Evolutionary conservation across 2,113 vertebrate species (phyloP), one percentile per base, ranked within the genome.

Genomic region (Gallinago paraguaiae): DNA sequence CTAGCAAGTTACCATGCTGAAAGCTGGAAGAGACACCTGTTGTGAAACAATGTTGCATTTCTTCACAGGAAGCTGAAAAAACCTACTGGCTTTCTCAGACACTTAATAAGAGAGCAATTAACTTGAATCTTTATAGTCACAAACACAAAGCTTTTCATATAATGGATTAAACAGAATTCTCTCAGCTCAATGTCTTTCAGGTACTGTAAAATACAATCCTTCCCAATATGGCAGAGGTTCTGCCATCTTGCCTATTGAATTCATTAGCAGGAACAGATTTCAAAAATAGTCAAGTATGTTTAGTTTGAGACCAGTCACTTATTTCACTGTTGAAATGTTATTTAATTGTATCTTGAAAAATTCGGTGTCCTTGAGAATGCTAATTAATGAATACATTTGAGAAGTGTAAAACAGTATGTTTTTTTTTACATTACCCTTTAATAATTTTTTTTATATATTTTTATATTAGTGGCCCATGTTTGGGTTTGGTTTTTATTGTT

Each of bases 321-420:
- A 57, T 80, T 85, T 95, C 31, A 65, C 3, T 7, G 12, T 45
- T 87, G 28, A 70, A 72, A 43, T 3, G 2, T 59, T n/a, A 57
- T 80, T 48, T 37, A 72, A 37, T 24, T 57, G 2, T 41, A 25
- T 46, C 22, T 31, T 68, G 33, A 72, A 94, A 71, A 50, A 8
- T 7, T 57, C 17, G 22, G 2, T 70, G 35, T 53, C 41, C 12
- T 61, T 77, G 9, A 80, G 22, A 72, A 76, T 61, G 39, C 12
- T 68, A 51, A 65, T 35, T 75, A 60, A 27, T 0, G 0, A 76
- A 53, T 2, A 23, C 1, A 3, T 64, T 71, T 46, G n/a, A 86
- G 30, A 83, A 70, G 0, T 2, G 2, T 63, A 15, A 82, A 87
- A 90, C 14, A 25, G 9, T 53, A 50, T 9, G 20, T 20, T n/a